Evolutionary conservation across 2,888 invertebrate genomes (phyloP).

Genomic region (Fragum sueziense): DNA sequence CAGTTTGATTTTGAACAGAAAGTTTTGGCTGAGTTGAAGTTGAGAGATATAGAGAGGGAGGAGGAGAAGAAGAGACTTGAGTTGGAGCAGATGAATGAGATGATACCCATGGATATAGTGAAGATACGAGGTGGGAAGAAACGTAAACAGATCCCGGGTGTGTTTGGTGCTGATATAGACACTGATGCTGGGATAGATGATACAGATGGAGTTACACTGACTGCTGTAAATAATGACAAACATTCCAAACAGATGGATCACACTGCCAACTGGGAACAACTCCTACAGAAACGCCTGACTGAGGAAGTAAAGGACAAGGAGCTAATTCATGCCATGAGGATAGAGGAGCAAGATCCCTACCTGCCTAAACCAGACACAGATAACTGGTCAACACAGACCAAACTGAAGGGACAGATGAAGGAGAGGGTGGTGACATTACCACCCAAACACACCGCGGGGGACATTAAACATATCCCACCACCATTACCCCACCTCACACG

Average conservation of each 20-base stretch:
- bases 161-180: constrained; percentile 36
- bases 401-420: constrained; percentile 47
- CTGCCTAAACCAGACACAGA: constrained; percentile 55
- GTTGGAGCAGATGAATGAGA: constrained; percentile 58
- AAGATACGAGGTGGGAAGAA: constrained; percentile 60
- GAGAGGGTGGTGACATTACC: constrained; percentile 57
- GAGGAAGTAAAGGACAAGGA: constrained; percentile 78
- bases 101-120: constrained; percentile 67
- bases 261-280: constrained; percentile 72
- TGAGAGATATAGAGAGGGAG: constrained; percentile 64
- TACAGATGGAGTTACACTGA: constrained; percentile 38
- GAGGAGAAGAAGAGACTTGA: constrained; percentile 57
- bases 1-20: constrained; percentile 71
- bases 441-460: constrained; percentile 22
- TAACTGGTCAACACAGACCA: constrained; percentile 67
- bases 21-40: constrained; percentile 62
- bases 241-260: constrained; percentile 27
- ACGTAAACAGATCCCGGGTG: constrained; percentile 59
- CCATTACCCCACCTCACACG: constrained; percentile 43
- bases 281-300: constrained; percentile 74
- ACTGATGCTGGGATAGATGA: constrained; percentile 12
- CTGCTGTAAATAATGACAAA: constrained; percentile 17
- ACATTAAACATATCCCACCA: constrained; percentile 20
- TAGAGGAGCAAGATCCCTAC: constrained; percentile 50
- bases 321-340: constrained; percentile 67